Base-by-base conservation (phyloP, 1,140 invertebrate genomes). In the Drosophila ananassae region DNA sequence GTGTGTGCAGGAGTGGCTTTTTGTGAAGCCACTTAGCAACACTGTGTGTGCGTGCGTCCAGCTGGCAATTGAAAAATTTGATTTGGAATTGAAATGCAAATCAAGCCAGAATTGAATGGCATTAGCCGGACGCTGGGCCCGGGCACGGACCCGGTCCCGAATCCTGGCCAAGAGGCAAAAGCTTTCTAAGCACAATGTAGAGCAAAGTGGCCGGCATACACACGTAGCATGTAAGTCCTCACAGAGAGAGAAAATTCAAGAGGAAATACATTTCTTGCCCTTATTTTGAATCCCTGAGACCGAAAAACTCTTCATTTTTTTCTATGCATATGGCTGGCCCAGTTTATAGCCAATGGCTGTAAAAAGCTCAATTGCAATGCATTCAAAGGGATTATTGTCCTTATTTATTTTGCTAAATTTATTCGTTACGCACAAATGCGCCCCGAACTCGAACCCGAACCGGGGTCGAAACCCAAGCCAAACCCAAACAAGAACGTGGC, bases 331-430 rank as follows among this genome's bases (percentile, higher is more conserved):
- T 37, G 34, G 32, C 9, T 32, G 32, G 34, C 34, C 10, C 8
- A 25, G 48, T 53, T 63, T 50, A 60, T 48, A 76, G 68, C 73
- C 82, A 87, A 76, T 74, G 78, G 76, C 84, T 89, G 76, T 89
- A 83, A 89, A 89, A 84, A 89, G 83, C 84, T 83, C 83, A 89
- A 89, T 89, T 89, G 83, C 79, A 89, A 83, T 89, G 79, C 79
- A 89, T 89, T 89, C 72, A 89, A 89, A 87, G 87, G 83, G 83
- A 89, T 89, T 89, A 89, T 83, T 89, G 84, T 89, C 79, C 83
- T 83, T 89, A 89, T 89, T 89, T 89, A 89, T 89, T 83, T 89
- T 83, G 79, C 79, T 83, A 89, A 89, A 89, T 89, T 89, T 89
- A 89, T 89, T 89, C 84, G 84, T 89, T 89, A 89, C 83, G 83